A percentile compares a stretch with the other conserved stretches of the same genome.
Conservation (phyloP, 2,888 invertebrate genomes). For the Trileptium ribeirensis region DNA sequence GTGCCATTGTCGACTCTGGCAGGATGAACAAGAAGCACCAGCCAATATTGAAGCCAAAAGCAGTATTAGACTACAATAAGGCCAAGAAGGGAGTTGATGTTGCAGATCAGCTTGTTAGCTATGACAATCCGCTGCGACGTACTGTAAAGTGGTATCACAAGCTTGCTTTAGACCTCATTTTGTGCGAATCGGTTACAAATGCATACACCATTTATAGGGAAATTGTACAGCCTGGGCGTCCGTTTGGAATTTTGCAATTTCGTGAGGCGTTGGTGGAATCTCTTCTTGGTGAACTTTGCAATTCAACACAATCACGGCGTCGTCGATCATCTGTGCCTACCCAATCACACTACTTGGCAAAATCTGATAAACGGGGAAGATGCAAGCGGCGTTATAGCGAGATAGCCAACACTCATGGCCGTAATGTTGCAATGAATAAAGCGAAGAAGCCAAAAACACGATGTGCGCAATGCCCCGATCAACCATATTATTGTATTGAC, state of each 20-base stretch:
- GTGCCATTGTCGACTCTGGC: slow-evolving; percentile 8
- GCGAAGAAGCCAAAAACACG: not conserved
- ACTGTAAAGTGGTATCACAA: slow-evolving; percentile 51
- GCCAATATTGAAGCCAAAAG: not conserved
- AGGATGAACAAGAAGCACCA: too few species aligned
- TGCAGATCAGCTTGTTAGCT: slow-evolving; percentile 45
- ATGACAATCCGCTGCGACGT: slow-evolving; percentile 44
- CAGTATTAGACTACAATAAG: slow-evolving; percentile 46
- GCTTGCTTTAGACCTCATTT: slow-evolving; percentile 46
- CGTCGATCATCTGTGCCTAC: too few species aligned
- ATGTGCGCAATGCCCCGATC: not conserved
- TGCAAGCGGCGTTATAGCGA: not conserved
- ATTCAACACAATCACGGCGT: too few species aligned
- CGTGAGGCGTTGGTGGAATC: too few species aligned
- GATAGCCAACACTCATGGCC: not conserved
- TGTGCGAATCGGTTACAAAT: too few species aligned
- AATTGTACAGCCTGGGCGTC: too few species aligned
- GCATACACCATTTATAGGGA: too few species aligned
- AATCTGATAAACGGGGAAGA: too few species aligned
- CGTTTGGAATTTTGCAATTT: too few species aligned
- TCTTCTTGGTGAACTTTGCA: too few species aligned
- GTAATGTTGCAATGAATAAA: not conserved
- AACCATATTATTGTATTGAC: not conserved
- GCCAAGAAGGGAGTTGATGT: slow-evolving; percentile 48
- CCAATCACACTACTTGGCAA: too few species aligned